Evolutionary conservation across 2,113 vertebrate genomes (phyloP).

Genomic region (Capreolus pygargus): DNA sequence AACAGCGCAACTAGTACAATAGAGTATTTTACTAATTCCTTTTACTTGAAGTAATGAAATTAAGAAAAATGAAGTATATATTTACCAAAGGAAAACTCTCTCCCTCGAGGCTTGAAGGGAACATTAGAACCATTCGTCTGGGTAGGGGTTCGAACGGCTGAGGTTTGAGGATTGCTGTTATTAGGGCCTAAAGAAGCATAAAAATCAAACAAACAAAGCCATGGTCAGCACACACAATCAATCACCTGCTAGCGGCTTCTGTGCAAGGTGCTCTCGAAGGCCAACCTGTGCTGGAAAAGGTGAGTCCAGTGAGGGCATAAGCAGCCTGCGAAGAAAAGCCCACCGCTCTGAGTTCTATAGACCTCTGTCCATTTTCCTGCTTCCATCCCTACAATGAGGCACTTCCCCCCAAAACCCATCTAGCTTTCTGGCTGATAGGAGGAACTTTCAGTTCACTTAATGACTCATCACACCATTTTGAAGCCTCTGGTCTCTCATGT

Average conservation of each 20-base stretch:
- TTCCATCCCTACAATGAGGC: too few species aligned
- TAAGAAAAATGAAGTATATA: neutral
- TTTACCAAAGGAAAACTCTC: constrained; percentile 87
- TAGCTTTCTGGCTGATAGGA: neutral
- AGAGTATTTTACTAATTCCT: neutral
- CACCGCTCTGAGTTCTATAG: neutral
- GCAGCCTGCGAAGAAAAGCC: neutral
- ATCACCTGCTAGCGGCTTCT: rapidly evolving
- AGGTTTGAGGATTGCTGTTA: constrained; percentile 64
- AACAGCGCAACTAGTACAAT: neutral
- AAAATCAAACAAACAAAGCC: neutral
- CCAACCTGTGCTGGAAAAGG: neutral
- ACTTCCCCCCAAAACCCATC: neutral
- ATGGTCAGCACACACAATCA: neutral
- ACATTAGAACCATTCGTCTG: constrained; percentile 79
- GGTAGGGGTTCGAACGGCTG: constrained; percentile 63
- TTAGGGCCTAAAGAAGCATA: constrained; percentile 74
- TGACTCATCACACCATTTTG: neutral
- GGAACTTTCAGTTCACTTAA: neutral
- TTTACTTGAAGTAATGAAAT: neutral
- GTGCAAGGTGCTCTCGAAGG: neutral
- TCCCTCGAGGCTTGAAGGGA: constrained; percentile 75
- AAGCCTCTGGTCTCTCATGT: neutral
- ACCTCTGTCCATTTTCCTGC: neutral
- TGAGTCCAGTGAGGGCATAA: rapidly evolving